Conservation (phyloP, 2,797 vertebrate species). For the Gymnothorax javanicus region DNA sequence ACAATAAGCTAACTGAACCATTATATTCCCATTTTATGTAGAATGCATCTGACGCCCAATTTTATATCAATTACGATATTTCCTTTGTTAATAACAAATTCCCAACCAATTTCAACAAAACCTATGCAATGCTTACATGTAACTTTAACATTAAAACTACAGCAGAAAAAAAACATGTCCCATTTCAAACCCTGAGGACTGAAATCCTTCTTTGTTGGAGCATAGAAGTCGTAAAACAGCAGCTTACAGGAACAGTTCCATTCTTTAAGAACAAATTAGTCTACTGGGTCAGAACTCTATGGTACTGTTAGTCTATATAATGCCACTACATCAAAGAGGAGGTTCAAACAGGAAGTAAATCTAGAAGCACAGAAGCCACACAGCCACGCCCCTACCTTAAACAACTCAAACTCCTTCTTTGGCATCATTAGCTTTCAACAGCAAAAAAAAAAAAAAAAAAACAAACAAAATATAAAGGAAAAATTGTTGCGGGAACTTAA, state of each 20-base stretch:
- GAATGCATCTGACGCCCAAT: neutral
- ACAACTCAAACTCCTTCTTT: constrained; percentile 99
- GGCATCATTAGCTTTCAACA: constrained; percentile 93
- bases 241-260: neutral
- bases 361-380: constrained; percentile 37
- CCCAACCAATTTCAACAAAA: neutral
- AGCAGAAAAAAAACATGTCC: neutral
- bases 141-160: neutral
- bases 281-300: neutral
- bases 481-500: constrained; percentile 20
- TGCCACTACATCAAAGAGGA: neutral
- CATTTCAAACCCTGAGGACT: neutral
- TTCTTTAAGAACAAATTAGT: neutral
- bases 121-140: neutral
- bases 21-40: neutral
- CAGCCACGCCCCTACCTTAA: constrained; percentile 83
- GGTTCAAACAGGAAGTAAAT: neutral
- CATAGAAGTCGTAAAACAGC: neutral
- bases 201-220: neutral
- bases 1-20: neutral
- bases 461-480: constrained; percentile 21
- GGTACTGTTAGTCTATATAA: neutral
- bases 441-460: constrained; percentile 24
- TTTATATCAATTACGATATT: neutral
- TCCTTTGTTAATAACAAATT: neutral